A percentile compares a stretch with the other conserved stretches of the same genome.
Conservation (phyloP, 2,113 vertebrate genomes). For the Abramis brama region DNA sequence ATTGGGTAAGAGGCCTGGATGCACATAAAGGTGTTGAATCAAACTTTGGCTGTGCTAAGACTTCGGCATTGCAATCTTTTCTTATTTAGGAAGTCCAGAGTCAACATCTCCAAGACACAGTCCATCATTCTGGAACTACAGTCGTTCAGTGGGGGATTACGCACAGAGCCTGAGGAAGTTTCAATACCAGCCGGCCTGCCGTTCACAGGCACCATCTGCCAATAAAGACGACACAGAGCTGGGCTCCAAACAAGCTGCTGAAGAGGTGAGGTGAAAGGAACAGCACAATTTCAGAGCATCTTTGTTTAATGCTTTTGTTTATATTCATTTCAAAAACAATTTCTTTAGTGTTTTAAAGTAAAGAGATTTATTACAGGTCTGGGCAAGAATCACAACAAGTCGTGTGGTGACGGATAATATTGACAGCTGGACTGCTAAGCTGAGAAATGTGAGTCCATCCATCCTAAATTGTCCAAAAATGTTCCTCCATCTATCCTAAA, state of each 20-base stretch:
- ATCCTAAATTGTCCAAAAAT: no score
- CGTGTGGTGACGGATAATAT: conserved; percentile 84
- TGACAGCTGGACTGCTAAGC: conserved; percentile 94
- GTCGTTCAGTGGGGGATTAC: conserved; percentile 86
- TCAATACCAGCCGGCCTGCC: conserved; percentile 91
- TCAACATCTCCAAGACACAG: conserved; percentile 86
- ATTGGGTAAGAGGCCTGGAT: conserved; percentile 74
- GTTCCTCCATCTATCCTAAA: no score
- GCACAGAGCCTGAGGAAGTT: conserved; percentile 93
- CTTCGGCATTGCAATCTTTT: background rate
- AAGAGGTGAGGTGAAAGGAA: conserved; percentile 80
- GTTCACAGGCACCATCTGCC: conserved; percentile 90
- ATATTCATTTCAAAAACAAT: background rate
- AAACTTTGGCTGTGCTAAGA: background rate
- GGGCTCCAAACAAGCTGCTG: conserved; percentile 93
- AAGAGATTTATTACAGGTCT: conserved; percentile 77
- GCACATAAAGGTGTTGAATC: background rate
- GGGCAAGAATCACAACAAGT: conserved; percentile 91
- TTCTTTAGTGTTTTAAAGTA: background rate
- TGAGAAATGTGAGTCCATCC: conserved; percentile 85
- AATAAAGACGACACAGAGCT: conserved; percentile 94
- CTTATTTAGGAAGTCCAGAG: conserved; percentile 85
- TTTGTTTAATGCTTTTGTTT: background rate
- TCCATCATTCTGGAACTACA: conserved; percentile 95
- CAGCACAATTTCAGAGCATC: background rate